Evolutionary conservation across 2,888 invertebrate species (phyloP).

Genomic region (Scaptomyza cyrtandrae): DNA sequence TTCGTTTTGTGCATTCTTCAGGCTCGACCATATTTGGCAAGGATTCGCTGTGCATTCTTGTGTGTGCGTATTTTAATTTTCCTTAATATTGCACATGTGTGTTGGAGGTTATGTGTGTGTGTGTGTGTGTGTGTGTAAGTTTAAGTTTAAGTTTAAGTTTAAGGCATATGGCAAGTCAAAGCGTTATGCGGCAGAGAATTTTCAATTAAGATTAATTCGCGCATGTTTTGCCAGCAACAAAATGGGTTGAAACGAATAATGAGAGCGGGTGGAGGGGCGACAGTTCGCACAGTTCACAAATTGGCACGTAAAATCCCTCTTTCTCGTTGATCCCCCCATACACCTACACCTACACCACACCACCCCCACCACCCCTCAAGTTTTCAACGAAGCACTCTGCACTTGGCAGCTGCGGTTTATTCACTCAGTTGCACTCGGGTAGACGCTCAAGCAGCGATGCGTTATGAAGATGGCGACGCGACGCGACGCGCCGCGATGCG

Average conservation of each 20-base stretch:
- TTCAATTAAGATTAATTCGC: constrained; percentile 81
- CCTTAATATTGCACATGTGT: constrained; percentile 59
- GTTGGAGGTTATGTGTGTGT: no score
- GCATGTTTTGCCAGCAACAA: constrained; percentile 57
- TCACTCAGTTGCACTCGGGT: constrained; percentile 73
- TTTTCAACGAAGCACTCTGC: neutral
- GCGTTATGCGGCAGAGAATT: constrained; percentile 68
- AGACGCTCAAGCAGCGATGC: constrained; percentile 70
- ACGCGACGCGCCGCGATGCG: constrained; percentile 16
- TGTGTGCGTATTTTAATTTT: constrained; percentile 68
- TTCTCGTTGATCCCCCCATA: neutral
- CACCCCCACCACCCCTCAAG: neutral
- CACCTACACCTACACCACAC: no score
- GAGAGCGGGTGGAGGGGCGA: neutral
- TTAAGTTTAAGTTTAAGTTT: constrained; percentile 28
- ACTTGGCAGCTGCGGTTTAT: constrained; percentile 66
- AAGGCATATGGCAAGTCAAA: constrained; percentile 55
- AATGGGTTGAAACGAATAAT: neutral
- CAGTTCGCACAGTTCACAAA: constrained; percentile 37
- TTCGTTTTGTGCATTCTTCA: constrained; percentile 4
- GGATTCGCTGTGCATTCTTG: constrained; percentile 45
- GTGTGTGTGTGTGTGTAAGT: constrained; percentile 11
- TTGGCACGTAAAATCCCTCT: constrained; percentile 42
- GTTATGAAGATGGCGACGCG: constrained; percentile 66
- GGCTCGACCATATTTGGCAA: constrained; percentile 37